phyloP scores from a whole-genome alignment of 1,140 invertebrate genomes.

The Zeugodacus cucurbitae region DNA sequence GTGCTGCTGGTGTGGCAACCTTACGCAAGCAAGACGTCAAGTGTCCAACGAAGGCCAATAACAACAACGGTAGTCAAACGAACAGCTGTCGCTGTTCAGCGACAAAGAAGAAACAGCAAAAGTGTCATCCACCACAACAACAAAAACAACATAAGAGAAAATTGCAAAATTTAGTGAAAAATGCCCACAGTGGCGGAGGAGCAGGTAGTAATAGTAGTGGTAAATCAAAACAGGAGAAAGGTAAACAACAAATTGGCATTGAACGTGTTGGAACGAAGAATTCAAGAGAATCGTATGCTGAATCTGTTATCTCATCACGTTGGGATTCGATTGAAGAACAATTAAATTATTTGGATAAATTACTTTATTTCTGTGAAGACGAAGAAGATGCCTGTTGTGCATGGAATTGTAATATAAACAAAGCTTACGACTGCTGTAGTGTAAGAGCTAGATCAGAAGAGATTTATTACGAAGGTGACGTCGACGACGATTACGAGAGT shows the following conservation, averaged over 20 bases:
- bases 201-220: conserved; percentile 23
- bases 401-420: conserved; percentile 49
- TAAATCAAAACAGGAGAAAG: conserved; percentile 39
- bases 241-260: conserved; percentile 30
- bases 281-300: neutral
- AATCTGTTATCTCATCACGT: conserved; percentile 56
- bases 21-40: conserved; percentile 13
- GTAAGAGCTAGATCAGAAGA: neutral
- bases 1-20: neutral
- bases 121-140: neutral
- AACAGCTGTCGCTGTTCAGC: conserved; percentile 3
- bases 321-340: conserved; percentile 62
- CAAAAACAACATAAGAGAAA: conserved; percentile 37
- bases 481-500: conserved; percentile 31
- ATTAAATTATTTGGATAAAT: conserved; percentile 57
- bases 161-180: conserved; percentile 34
- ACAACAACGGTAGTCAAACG: neutral
- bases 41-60: neutral
- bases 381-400: conserved; percentile 51
- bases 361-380: conserved; percentile 58
- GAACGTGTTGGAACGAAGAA: neutral
- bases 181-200: conserved; percentile 40
- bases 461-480: conserved; percentile 43
- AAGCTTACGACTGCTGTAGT: neutral
- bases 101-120: conserved; percentile 27